Evolutionary conservation across 2,888 invertebrate species (phyloP), one percentile per base, ranked within the genome.

Genomic region (Lutraria lutraria): DNA sequence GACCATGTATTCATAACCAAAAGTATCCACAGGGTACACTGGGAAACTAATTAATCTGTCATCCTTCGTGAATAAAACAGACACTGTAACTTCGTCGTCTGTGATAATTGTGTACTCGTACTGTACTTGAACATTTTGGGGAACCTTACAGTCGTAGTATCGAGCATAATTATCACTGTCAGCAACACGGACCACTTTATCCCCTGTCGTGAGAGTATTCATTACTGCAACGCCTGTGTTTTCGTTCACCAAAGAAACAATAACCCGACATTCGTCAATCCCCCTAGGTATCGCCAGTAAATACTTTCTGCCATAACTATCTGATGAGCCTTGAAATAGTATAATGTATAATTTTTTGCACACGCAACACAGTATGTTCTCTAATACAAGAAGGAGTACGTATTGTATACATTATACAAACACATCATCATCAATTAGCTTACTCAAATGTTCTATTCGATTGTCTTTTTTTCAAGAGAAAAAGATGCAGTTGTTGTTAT

Each of bases 21-120:
- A 63, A 3, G 89, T 79, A 81, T 89, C 89, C 8, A 86, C 86
- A 16, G 89, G 86, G 81, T 63, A 86, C 19, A 89, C 83, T 25
- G 54, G 89, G n/a, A 68, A 83, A 19, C 52, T 84, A 25, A 76
- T 25, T 19, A 52, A 0, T 53, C 54, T 52, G 21, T 21, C n/a
- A 29, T 0, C 19, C 1, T 21, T 29, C 6, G 3, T 31, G 43
- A 19, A 29, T 12, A 85, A 19, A 16, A 89, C 85, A 29, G 56
- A 52, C 21, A 89, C 89, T 2, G 54, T 19, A 0, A 84, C 84
- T 52, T 89, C 87, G 19, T 81, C 63, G 34, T 87, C 81, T 12
- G 83, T 31, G 25, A 81, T 80, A 25, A 89, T 84, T 34, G 19
- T 56, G 4, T 63, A 63, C n/a, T n/a, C n/a, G n/a, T n/a, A n/a